These are phyloP conservation scores for Tyrophagus putrescentiae DNA, from an alignment of 1,140 invertebrate species.

Conservation along the genomic window DNA sequence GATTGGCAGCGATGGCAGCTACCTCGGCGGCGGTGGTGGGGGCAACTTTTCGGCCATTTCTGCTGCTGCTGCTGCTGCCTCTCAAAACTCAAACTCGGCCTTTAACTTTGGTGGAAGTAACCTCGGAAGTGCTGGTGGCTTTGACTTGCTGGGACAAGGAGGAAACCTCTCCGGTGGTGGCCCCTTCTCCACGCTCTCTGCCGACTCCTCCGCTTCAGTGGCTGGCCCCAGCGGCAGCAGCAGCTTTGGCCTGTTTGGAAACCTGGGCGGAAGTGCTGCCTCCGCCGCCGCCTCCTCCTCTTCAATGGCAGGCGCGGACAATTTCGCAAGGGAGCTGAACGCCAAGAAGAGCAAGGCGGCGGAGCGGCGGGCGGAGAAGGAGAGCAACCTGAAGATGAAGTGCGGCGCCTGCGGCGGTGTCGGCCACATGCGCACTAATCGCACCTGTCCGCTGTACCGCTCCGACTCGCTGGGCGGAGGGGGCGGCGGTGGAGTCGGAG, in stretches of 20 bases:
- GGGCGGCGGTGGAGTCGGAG: slow-evolving; percentile 39
- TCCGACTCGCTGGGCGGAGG: neutral
- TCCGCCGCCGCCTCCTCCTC: no score
- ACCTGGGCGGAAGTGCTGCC: no score
- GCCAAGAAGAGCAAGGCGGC: neutral
- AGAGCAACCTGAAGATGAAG: slow-evolving; percentile 43
- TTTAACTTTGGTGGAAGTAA: no score
- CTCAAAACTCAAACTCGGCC: no score
- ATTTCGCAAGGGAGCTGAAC: no score
- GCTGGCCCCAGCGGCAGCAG: neutral
- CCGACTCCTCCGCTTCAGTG: neutral
- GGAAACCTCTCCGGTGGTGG: no score
- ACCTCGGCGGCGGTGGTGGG: neutral
- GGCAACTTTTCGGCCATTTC: no score
- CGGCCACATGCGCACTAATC: slow-evolving; percentile 79
- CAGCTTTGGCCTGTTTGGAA: no score
- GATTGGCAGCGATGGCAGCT: slow-evolving; percentile 26
- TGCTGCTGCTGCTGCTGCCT: no score
- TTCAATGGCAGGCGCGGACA: neutral
- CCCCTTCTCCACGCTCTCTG: neutral
- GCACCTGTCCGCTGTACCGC: slow-evolving; percentile 79
- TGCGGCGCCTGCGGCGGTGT: slow-evolving; percentile 83
- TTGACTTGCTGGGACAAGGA: no score
- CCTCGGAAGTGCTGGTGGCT: no score
- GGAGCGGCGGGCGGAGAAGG: slow-evolving; percentile 23